Base-by-base conservation (phyloP, 2,113 vertebrate species). In the Coracopsis vasa region DNA sequence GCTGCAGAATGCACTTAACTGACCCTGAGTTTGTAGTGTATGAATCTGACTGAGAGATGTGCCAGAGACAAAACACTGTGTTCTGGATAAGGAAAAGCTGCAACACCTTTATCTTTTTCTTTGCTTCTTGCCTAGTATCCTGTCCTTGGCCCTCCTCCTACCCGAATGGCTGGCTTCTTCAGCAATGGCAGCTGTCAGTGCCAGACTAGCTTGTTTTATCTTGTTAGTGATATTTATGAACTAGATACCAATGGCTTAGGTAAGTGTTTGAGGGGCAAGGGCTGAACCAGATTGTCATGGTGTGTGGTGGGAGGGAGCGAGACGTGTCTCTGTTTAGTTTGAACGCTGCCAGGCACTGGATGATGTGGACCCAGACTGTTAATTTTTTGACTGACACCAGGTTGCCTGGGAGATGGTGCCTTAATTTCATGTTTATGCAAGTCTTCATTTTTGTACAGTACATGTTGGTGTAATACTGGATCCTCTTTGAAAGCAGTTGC, bases 91-190 rank as follows among this genome's bases (percentile, higher is more conserved):
- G 54, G 73, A 83, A 77, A 94, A 94, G 88, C 77, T 95, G 90
- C 90, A 90, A 95, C 73, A 90, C 79, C 73, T 97, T 96, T 71
- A 64, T 80, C 75, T 80, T 89, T 96, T 89, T 65, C 75, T 78
- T 80, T 85, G 62, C 92, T 91, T 96, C 27, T 39, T 97, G 81
- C 94, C 37, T 96, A 99, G 99, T 99, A 99, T 97, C 99, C 99
- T 48, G 98, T 99, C 96, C 98, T 99, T 93, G 99, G 99, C 48
- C 99, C 99, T 39, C 99, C 99, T 89, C 97, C 99, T 85, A 99
- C 99, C 67, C 99, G 99, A 78, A 98, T 99, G 98, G 97, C 97
- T 82, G 92, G 98, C 25, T 99, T 99, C 91, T 97, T 99, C 95
- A 98, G 98, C 94, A 98, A 98, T 54, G 99, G 99, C 82, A 98